These are phyloP conservation scores for Heterohyrax brucei DNA, from an alignment of 2,797 vertebrate genomes.

Conservation along the genomic window DNA sequence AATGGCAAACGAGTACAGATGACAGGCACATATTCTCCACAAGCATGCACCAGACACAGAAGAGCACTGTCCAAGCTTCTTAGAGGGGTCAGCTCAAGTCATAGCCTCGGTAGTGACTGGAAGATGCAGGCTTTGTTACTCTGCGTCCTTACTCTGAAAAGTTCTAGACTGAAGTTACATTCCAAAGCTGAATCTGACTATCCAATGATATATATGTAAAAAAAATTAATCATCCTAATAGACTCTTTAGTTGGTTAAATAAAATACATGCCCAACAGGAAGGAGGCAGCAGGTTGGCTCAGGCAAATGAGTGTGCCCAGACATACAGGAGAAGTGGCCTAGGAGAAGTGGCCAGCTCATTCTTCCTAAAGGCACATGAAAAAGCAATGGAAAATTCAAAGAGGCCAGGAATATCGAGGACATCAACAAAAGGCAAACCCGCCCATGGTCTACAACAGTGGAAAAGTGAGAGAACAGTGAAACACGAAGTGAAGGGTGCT, in stretches of 20 bases:
- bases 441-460: not conserved
- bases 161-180: not conserved
- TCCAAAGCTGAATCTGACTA: constrained; percentile 1
- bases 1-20: not conserved
- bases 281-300: not conserved
- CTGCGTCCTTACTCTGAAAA: not conserved
- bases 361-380: not conserved
- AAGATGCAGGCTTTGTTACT: not conserved
- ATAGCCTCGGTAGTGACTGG: not conserved
- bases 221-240: not conserved
- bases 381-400: not conserved
- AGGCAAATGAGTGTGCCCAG: not conserved
- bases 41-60: no score
- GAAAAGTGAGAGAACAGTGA: not conserved
- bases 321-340: not conserved
- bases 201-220: not conserved
- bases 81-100: not conserved
- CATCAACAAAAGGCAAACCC: not conserved
- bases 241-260: constrained; percentile 47
- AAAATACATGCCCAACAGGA: constrained; percentile 48
- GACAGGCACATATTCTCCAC: not conserved
- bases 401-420: not conserved
- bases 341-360: not conserved
- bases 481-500: constrained; percentile 2
- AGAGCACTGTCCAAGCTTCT: not conserved